Base-by-base conservation (phyloP, 2,888 invertebrate species). In the Odontomyia ornata region DNA sequence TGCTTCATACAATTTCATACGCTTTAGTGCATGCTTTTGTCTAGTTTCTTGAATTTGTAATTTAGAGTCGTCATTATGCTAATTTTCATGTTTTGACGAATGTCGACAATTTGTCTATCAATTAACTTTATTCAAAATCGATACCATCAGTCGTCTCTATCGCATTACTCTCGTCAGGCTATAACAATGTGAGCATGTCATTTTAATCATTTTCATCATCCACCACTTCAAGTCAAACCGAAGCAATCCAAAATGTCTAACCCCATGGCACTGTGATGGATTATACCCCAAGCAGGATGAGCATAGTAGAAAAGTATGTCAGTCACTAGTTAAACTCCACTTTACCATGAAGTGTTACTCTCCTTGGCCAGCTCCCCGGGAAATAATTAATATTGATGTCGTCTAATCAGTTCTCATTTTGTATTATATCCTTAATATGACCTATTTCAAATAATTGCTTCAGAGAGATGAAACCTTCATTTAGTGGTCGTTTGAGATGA, bases 311-410 rank as follows among this genome's bases (percentile, higher is more conserved):
- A 47, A 69, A 69, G 25, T 47, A 47, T 47, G 47, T 69, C 47
- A 69, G 46, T 1, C 69, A 25, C 69, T 69, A 69, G 46, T 69
- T 7, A 69, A 36, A 25, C 69, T 69, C 47, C 7, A 23, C 46
- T 25, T 9, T 36, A 36, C 9, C 36, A 36, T 5, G 5, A 36
- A 5, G 36, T 36, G 9, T 9, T 5, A 36, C 36, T 5, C 5
- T 36, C 9, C 36, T 3, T 3, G 36, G 36, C 3, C 9, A 36
- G 5, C 9, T 11, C 13, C 69, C 69, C 47, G 46, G 25, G 9
- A 30, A 47, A 46, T 69, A 69, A 69, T 69, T 69, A 69, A 69
- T 69, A 69, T 69, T 47, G 69, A 69, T 69, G 69, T 69, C 69
- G 43, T 30, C 30, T 69, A 69, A 69, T 69, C 69, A 69, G 69